Evolutionary conservation across 2,888 invertebrate genomes (phyloP).

Genomic region (Platynereis dumerilii): DNA sequence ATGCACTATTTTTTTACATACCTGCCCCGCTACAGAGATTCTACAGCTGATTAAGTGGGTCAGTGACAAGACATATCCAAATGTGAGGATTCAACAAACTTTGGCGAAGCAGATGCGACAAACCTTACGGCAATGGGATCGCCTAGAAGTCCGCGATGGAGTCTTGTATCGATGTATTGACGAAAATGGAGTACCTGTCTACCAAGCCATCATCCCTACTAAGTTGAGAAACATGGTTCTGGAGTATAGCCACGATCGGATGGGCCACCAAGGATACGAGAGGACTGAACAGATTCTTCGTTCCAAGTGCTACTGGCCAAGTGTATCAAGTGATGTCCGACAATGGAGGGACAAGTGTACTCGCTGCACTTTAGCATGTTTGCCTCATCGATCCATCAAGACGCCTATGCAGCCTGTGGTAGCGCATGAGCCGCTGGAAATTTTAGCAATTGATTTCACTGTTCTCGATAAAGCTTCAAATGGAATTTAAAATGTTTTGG

Average conservation of each 20-base stretch:
- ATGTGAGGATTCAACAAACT: conserved; percentile 1
- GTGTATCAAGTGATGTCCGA: background rate
- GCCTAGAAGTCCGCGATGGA: background rate
- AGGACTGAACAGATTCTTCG: background rate
- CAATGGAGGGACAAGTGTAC: background rate
- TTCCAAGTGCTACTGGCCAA: background rate
- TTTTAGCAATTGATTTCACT: background rate
- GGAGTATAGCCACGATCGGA: background rate
- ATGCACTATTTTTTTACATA: no score
- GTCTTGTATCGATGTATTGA: background rate
- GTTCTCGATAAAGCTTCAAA: background rate
- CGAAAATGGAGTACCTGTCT: no score
- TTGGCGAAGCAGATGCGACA: no score
- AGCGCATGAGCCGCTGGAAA: background rate
- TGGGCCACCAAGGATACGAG: background rate
- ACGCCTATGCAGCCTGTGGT: background rate
- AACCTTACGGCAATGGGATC: background rate
- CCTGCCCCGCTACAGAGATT: no score
- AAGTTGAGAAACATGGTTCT: background rate
- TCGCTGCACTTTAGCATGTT: background rate
- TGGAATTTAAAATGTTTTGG: background rate
- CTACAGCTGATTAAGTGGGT: no score
- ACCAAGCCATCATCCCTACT: background rate
- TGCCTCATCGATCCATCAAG: background rate
- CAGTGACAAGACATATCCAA: no score